Evolutionary conservation across 2,113 vertebrate genomes (phyloP).

Genomic region (Gavialis gangeticus): DNA sequence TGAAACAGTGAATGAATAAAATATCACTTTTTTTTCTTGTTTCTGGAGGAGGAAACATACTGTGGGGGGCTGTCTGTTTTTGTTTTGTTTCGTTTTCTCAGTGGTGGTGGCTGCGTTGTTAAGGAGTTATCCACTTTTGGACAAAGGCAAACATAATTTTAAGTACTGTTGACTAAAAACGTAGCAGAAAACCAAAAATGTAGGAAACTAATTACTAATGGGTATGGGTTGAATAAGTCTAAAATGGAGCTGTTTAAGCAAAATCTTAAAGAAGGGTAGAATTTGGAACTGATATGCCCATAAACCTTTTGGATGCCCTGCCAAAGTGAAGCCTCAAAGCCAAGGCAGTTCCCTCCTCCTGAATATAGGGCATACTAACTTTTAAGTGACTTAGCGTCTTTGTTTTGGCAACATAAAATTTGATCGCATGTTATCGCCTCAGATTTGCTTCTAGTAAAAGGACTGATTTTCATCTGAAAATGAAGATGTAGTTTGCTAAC

Average conservation of each 20-base stretch:
- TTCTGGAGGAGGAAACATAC: too few species aligned
- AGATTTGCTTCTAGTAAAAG: not conserved
- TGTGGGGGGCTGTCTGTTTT: not conserved
- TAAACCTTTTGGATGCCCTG: not conserved
- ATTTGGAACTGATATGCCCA: constrained; percentile 2
- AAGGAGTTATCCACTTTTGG: not conserved
- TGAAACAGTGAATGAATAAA: not conserved
- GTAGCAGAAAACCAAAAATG: constrained; percentile 5
- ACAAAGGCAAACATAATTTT: not conserved
- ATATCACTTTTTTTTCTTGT: not conserved
- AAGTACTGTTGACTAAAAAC: fast-evolving
- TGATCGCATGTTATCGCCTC: not conserved
- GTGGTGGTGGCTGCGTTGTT: not conserved
- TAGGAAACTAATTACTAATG: not conserved
- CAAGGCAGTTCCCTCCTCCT: not conserved
- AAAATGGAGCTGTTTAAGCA: constrained; percentile 53
- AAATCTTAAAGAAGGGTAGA: constrained; percentile 40
- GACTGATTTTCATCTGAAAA: not conserved
- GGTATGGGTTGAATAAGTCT: not conserved
- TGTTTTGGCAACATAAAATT: not conserved
- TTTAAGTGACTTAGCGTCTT: not conserved
- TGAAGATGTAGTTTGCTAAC: not conserved
- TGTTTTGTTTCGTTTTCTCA: not conserved
- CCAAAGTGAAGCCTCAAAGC: not conserved
- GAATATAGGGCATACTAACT: not conserved